phyloP scores from a whole-genome alignment of 1,140 invertebrate genomes.

The Pogonomyrmex barbatus region DNA sequence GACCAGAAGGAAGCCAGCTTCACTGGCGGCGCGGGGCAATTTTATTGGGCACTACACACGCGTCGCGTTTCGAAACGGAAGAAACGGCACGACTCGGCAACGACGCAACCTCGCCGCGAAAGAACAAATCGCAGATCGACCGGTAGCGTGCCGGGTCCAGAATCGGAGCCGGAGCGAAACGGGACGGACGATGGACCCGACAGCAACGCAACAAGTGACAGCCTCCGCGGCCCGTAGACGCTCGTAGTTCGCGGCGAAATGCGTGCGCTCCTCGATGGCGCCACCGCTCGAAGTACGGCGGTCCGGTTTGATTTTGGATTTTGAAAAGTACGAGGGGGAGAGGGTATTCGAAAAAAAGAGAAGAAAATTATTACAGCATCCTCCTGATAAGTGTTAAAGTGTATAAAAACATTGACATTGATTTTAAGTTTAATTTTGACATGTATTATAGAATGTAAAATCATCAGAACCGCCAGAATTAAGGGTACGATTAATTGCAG shows the following conservation, averaged over 20 bases:
- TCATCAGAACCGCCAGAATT: neutral
- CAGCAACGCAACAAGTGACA: constrained; percentile 75
- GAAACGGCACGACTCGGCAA: neutral
- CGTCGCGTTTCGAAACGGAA: neutral
- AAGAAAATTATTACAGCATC: no score
- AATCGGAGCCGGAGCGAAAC: constrained; percentile 44
- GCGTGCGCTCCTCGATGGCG: constrained; percentile 40
- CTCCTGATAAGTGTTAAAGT: no score
- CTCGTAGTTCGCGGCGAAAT: constrained; percentile 52
- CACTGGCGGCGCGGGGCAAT: constrained; percentile 20
- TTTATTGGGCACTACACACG: neutral
- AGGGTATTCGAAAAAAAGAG: neutral
- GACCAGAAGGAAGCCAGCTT: neutral
- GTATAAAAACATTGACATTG: neutral
- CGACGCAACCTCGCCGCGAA: neutral
- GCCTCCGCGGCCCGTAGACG: constrained; percentile 46
- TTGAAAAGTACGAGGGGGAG: neutral
- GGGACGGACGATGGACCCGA: constrained; percentile 56
- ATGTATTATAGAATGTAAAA: neutral
- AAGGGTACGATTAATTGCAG: neutral
- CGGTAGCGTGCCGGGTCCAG: constrained; percentile 26
- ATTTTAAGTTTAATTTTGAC: neutral
- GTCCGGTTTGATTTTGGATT: neutral
- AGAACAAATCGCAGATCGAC: constrained; percentile 18
- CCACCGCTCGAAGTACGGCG: constrained; percentile 48